These are phyloP conservation scores for Coptotermes formosanus DNA, from an alignment of 1,140 invertebrate genomes.

Conservation along the genomic window DNA sequence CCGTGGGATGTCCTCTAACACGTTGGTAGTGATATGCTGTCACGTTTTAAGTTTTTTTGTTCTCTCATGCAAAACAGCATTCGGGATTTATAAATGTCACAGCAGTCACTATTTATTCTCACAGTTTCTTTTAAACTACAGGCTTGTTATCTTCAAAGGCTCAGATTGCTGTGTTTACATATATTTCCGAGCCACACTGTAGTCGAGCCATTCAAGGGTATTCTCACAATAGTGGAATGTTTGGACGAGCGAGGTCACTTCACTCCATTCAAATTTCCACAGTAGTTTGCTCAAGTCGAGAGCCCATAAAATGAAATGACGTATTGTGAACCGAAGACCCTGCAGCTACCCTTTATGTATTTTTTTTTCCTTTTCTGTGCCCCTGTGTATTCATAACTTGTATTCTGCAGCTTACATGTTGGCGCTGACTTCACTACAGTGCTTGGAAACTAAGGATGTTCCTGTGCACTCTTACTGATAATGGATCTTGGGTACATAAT, in stretches of 20 bases:
- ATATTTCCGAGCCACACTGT: background rate
- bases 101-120: no score
- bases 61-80: no score
- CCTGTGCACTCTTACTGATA: no score
- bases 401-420: background rate
- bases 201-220: background rate
- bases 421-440: background rate
- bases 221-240: background rate
- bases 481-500: no score
- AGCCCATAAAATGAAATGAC: constrained; percentile 15
- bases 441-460: background rate
- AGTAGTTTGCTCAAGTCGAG: background rate
- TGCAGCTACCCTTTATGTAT: background rate
- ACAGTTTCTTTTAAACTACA: no score
- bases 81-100: no score
- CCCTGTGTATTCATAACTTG: background rate
- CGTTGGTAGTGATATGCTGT: no score
- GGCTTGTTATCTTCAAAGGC: no score
- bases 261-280: background rate
- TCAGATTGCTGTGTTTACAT: background rate
- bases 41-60: no score
- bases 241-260: background rate
- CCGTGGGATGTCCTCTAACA: no score
- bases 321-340: background rate
- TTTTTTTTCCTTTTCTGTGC: background rate